Base-by-base conservation (phyloP, 2,888 invertebrate species). In the Drosophila phalerata region DNA sequence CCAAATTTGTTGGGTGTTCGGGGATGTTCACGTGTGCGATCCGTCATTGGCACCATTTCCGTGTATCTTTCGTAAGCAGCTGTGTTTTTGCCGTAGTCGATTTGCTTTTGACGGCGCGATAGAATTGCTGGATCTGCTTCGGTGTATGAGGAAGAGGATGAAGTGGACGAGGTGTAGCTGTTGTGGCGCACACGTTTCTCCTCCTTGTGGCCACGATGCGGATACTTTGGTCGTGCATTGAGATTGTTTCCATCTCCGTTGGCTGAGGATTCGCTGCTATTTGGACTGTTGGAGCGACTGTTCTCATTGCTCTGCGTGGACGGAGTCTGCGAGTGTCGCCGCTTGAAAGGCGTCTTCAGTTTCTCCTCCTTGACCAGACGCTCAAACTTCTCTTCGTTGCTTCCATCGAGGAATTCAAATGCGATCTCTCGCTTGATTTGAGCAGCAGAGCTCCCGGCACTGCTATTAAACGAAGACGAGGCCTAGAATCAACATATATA, bases 61-160 rank as follows among this genome's bases (percentile, higher is more conserved):
- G 93, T 89, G 82, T 97, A 98, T 92, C 95, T 95, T 79, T 96
- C 95, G 91, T 98, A 98, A 42, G 97, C 97, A 76, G 96, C 93
- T 30, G 98, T 98, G 90, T 97, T 98, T 93, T 98, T 98, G 11
- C 98, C 98, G 93, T 97, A 98, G 92, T 98, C 97, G 86, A 98
- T 96, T 93, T 98, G 98, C 92, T 98, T 98, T 90, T 98, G 97
- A 45, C 98, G 94, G 72, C 98, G 94, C 42, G 94, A 93, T 66
- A 98, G 92, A 25, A 96, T 92, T 4, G 89, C 93, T 15, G 95
- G 94, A 93, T 98, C 97, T 8, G 94, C 95, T 93, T 98, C 98
- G 5, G 64, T 68, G 17, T 85, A 89, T 32, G 87, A 81, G 0
- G 89, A 89, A 0, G 89, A 89, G 1, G 90, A 90, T 0, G 91